Evolutionary conservation across 1,140 invertebrate genomes (phyloP).

Genomic region (Panulirus ornatus): DNA sequence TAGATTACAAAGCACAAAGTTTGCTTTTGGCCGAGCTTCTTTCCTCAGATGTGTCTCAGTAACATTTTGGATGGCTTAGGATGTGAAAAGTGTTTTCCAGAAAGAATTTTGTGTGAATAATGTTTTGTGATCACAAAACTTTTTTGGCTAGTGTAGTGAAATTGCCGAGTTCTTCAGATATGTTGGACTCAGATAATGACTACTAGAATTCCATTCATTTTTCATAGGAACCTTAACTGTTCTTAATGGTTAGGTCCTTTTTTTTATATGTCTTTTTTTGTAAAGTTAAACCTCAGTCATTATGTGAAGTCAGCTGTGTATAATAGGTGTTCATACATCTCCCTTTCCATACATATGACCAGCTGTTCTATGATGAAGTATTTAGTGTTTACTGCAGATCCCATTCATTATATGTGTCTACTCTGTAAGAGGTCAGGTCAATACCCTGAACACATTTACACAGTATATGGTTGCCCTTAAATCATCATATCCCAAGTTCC

Average conservation of each 20-base stretch:
- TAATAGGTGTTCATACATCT: slow-evolving; percentile 65
- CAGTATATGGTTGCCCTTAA: slow-evolving; percentile 64
- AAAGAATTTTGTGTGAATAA: slow-evolving; percentile 14
- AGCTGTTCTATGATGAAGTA: slow-evolving; percentile 66
- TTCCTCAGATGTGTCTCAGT: slow-evolving; percentile 38
- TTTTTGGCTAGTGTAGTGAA: slow-evolving; percentile 26
- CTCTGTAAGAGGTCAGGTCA: slow-evolving; percentile 58
- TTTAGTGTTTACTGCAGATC: slow-evolving; percentile 65
- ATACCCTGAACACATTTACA: slow-evolving; percentile 63
- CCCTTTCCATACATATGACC: slow-evolving; percentile 45
- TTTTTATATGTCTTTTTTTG: slow-evolving; percentile 32
- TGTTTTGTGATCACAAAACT: slow-evolving; percentile 18
- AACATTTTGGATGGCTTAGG: slow-evolving; percentile 34
- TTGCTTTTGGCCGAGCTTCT: slow-evolving; percentile 42
- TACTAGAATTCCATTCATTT: slow-evolving; percentile 53
- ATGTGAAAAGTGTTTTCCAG: slow-evolving; percentile 39
- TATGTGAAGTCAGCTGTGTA: slow-evolving; percentile 70
- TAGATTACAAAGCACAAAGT: background rate
- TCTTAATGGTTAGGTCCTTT: slow-evolving; percentile 36
- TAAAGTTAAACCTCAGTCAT: slow-evolving; percentile 28
- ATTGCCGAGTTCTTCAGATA: slow-evolving; percentile 10
- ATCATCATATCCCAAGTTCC: slow-evolving; percentile 63
- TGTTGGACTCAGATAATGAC: slow-evolving; percentile 25
- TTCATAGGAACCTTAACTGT: slow-evolving; percentile 52
- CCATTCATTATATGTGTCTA: slow-evolving; percentile 70